Evolutionary conservation across 2,113 vertebrate genomes (phyloP), one percentile per base, ranked within the genome.

Genomic region (Cichladusa arquata): DNA sequence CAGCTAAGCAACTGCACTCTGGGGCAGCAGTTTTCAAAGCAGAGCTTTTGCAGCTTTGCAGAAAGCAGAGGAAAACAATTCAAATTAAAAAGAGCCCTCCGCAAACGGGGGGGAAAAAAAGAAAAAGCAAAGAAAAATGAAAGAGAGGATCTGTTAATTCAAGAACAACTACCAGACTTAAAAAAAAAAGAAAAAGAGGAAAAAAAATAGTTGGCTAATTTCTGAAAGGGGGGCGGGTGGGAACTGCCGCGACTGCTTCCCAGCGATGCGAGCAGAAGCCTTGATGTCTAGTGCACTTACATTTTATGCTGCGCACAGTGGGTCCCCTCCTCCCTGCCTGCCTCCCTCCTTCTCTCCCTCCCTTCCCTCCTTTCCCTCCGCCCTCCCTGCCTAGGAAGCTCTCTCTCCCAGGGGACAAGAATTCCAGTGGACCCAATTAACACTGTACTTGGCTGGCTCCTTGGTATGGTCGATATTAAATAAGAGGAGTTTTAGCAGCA

Each of bases 361-460:
- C n/a, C 82, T 96, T 96, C 97, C 85, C 95, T 83, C 94, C 66
- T 50, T 93, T 93, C 44, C 69, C 92, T 81, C 92, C 71, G 79
- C 90, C 77, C 88, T 90, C 94, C 92, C 89, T 96, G 96, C 89
- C 92, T 91, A 90, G 86, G 97, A 96, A 96, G 89, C 94, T 96
- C 90, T 96, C 57, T 34, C 90, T 97, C 97, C 89, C 97, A 20
- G 26, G 95, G 96, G 96, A 85, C 56, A 48, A 91, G 96, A 97
- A 98, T 98, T 98, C 98, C 97, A 97, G 95, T 97, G 98, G 97
- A 98, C 98, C 98, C 97, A 98, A 98, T 98, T 98, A 98, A 98
- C 97, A 98, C 95, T 61, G 84, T 69, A 96, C 96, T 97, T 98
- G 72, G 97, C 97, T 92, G 85, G 96, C 95, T 98, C 91, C 96